phyloP scores from a whole-genome alignment of 2,113 vertebrate genomes.

The rabbit (Oryctolagus cuniculus) region DNA sequence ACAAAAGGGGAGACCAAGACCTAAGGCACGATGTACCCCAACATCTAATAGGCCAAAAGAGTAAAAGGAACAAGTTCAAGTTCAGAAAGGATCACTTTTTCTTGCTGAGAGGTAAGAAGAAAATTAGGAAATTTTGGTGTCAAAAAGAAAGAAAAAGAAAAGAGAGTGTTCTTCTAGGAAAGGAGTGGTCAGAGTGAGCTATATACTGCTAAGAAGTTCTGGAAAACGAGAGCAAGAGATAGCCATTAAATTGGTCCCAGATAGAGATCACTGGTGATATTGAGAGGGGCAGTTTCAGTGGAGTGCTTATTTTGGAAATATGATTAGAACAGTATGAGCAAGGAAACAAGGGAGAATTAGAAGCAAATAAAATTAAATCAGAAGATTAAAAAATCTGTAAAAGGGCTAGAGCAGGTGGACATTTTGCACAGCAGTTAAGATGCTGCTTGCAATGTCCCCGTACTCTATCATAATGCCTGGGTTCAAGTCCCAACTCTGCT shows the following conservation, averaged over 20 bases:
- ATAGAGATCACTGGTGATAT: neutral
- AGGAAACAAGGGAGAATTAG: neutral
- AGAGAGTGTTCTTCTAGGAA: neutral
- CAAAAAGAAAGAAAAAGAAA: neutral
- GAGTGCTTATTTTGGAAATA: neutral
- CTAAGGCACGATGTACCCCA: neutral
- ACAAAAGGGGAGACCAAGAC: neutral
- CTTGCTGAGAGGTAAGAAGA: neutral
- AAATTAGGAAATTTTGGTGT: neutral
- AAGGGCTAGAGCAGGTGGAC: too few relatives aligned
- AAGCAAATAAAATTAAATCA: too few relatives aligned
- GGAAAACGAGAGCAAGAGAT: neutral
- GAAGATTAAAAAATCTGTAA: too few relatives aligned
- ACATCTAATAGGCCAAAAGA: neutral
- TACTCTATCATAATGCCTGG: too few relatives aligned
- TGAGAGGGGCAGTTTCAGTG: neutral
- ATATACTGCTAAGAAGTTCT: neutral
- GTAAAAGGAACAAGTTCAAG: neutral
- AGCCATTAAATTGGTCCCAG: neutral
- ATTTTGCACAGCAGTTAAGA: too few relatives aligned
- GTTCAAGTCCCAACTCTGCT: too few relatives aligned
- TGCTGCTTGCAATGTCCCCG: too few relatives aligned
- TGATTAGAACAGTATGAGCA: neutral
- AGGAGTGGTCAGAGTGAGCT: neutral
- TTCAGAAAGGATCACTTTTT: neutral